Conservation (phyloP, 2,888 invertebrate genomes). For the Polyploca ridens region DNA sequence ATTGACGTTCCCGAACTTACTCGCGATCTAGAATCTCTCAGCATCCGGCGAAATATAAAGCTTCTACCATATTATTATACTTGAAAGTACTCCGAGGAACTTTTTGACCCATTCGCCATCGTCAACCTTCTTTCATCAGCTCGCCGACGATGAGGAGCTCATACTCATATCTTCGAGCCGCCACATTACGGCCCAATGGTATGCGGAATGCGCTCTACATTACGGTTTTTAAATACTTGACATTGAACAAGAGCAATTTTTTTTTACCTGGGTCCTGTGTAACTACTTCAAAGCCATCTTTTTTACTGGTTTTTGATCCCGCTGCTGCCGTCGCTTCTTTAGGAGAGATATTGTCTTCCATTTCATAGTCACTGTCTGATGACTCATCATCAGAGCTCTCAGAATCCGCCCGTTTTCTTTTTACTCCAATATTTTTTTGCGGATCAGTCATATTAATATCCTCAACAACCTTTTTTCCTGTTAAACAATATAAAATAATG, state of each 20-base stretch:
- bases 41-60: too few species aligned
- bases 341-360: slow-evolving; percentile 66
- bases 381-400: slow-evolving; percentile 74
- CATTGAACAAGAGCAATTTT: neutral
- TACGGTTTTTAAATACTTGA: too few species aligned
- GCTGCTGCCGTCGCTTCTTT: slow-evolving; percentile 40
- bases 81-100: too few species aligned
- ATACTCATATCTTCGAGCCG: too few species aligned
- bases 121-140: too few species aligned
- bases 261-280: slow-evolving; percentile 81
- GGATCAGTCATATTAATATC: slow-evolving; percentile 31
- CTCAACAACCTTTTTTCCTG: slow-evolving; percentile 68
- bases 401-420: slow-evolving; percentile 62
- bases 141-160: too few species aligned
- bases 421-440: slow-evolving; percentile 38
- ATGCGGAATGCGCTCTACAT: too few species aligned
- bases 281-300: slow-evolving; percentile 88
- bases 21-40: too few species aligned
- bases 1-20: too few species aligned
- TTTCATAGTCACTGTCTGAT: slow-evolving; percentile 78
- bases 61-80: too few species aligned
- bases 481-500: slow-evolving; percentile 17
- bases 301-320: slow-evolving; percentile 70
- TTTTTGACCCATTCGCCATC: too few species aligned
- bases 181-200: too few species aligned